These are phyloP conservation scores for Piaya cayana DNA, from an alignment of 2,113 vertebrate genomes.

Conservation along the genomic window DNA sequence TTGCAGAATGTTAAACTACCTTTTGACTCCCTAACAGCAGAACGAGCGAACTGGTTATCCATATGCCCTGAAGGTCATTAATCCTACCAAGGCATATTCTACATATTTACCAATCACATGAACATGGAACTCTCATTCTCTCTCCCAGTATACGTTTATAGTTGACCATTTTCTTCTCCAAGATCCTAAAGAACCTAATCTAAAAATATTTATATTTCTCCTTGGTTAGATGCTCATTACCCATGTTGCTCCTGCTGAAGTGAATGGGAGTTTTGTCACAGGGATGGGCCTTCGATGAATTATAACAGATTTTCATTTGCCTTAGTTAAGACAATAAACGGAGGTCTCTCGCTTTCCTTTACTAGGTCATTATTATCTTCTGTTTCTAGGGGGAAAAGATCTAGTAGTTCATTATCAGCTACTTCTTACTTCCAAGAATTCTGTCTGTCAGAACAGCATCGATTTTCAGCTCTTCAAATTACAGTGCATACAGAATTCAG, in stretches of 20 bases:
- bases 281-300: not conserved
- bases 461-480: not conserved
- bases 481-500: not conserved
- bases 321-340: constrained; percentile 4
- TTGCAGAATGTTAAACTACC: constrained; percentile 25
- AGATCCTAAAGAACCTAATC: not conserved
- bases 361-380: not conserved
- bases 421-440: not conserved
- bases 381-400: not conserved
- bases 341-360: not conserved
- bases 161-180: not conserved
- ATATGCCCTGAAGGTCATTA: not conserved
- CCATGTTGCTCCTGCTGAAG: not conserved
- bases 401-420: not conserved
- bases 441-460: not conserved
- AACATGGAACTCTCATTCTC: not conserved
- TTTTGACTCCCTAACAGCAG: not conserved
- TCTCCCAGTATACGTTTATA: not conserved
- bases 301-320: not conserved
- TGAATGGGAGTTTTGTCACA: not conserved
- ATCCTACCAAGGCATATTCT: not conserved
- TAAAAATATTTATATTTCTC: not conserved
- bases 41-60: constrained; percentile 24
- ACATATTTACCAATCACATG: not conserved
- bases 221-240: not conserved